Evolutionary conservation across 2,888 invertebrate species (phyloP), one percentile per base, ranked within the genome.

Genomic region (Allygus modestus): DNA sequence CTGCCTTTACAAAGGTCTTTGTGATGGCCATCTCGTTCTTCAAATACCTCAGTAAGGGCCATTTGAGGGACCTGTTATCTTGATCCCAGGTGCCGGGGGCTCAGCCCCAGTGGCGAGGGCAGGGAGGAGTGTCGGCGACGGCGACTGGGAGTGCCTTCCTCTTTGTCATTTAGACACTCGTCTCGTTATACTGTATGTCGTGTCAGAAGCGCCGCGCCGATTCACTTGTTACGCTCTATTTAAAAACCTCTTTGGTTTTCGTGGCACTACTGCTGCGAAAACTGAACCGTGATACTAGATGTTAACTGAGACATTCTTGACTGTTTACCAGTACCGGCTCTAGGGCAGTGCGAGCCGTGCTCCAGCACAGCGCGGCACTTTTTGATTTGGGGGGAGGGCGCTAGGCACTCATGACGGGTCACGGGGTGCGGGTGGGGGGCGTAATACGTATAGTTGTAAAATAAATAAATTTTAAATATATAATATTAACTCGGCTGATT

Each of bases 31-130:
- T 11, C 20, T 23, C 54, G 46, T 12, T 58, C 23, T 7, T 23
- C 58, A 23, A 58, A 58, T 58, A 58, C 58, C 26, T 11, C 58
- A 12, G 58, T 58, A 65, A 65, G 11, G 65, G 65, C 65, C 65
- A 23, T 23, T 58, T 58, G 23, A 23, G 58, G 23, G 26, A 58
- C 58, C 58, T 17, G 4, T 28, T 65, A 65, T 65, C 65, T 65
- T 65, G 65, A 65, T 65, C 11, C 65, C 65, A 17, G 65, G 65
- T 28, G 65, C 65, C 65, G 65, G 31, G 58, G 37, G 7, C 7
- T 4, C 37, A 11, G 37, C n/a, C n/a, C n/a, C n/a, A 11, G 37
- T 4, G 11, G 7, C 4, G 37, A 11, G 37, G 15, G 5, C 23
- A 23, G 23, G 54, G 54, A 54, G 54, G 11, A 20, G 1, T 54